These are phyloP conservation scores for Rhagonycha fulva DNA, from an alignment of 2,888 invertebrate genomes.

Conservation along the genomic window DNA sequence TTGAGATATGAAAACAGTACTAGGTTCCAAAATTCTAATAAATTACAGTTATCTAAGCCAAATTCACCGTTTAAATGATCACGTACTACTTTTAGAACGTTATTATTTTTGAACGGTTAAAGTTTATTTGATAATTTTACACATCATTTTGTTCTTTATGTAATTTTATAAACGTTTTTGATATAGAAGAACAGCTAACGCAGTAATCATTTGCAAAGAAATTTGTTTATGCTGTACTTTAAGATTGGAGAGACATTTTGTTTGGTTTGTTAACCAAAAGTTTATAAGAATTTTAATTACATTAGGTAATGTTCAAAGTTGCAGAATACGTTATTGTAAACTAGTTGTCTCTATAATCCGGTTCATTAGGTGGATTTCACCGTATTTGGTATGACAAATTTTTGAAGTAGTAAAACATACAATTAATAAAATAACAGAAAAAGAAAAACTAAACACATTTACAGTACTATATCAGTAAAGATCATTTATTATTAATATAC, in stretches of 20 bases:
- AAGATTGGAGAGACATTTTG: background rate
- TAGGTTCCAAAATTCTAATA: background rate
- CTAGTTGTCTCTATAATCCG: background rate
- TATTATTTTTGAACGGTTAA: background rate
- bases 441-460: background rate
- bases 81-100: constrained; percentile 1
- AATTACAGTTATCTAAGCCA: background rate
- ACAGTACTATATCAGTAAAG: background rate
- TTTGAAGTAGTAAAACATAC: background rate
- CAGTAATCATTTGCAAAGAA: background rate
- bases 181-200: background rate
- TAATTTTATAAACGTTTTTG: background rate
- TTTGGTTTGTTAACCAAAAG: background rate
- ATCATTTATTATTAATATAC: background rate
- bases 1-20: background rate
- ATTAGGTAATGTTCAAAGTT: no score
- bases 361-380: background rate
- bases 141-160: background rate
- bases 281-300: background rate
- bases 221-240: background rate
- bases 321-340: background rate
- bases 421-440: background rate
- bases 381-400: background rate
- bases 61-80: constrained; percentile 1
- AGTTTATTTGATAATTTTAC: background rate